These are phyloP conservation scores for Cryptophagus acutangulus DNA, from an alignment of 2,888 invertebrate genomes.

Conservation along the genomic window DNA sequence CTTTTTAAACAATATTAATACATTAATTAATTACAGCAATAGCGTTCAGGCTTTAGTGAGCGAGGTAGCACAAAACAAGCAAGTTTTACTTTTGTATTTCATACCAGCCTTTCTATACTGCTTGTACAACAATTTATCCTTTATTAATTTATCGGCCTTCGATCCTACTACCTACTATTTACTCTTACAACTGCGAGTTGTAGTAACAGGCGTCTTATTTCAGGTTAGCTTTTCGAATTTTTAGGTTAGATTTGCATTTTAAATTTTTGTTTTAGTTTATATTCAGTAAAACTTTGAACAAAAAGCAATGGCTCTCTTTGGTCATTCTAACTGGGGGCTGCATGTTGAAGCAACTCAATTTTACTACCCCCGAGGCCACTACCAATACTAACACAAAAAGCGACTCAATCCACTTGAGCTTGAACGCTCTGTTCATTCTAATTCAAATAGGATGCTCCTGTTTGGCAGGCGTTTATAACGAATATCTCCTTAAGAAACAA, in stretches of 20 bases:
- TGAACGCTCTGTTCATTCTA: constrained; percentile 62
- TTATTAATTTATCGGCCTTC: constrained; percentile 82
- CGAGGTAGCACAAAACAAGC: constrained; percentile 57
- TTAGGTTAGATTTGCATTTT: too few relatives aligned
- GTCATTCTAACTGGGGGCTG: constrained; percentile 81
- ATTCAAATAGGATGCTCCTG: constrained; percentile 88
- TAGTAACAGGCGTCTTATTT: constrained; percentile 86
- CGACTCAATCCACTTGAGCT: constrained; percentile 49
- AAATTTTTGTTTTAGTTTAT: constrained; percentile 61
- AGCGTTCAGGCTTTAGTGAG: constrained; percentile 52
- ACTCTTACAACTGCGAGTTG: constrained; percentile 83
- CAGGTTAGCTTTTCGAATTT: constrained; percentile 60
- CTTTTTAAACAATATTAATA: not conserved
- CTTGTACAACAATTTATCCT: constrained; percentile 90
- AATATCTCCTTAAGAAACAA: constrained; percentile 82
- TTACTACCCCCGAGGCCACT: constrained; percentile 29
- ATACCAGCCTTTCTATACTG: constrained; percentile 89
- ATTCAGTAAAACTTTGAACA: constrained; percentile 75
- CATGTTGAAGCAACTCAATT: constrained; percentile 79
- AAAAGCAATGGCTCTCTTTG: constrained; percentile 86
- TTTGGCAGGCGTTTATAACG: constrained; percentile 92
- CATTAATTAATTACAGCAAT: constrained; percentile 52
- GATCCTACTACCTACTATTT: constrained; percentile 94
- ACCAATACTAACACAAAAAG: constrained; percentile 30
- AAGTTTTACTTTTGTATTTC: constrained; percentile 74